These are phyloP conservation scores for Heterotis niloticus DNA, from an alignment of 2,113 vertebrate genomes.

Conservation along the genomic window DNA sequence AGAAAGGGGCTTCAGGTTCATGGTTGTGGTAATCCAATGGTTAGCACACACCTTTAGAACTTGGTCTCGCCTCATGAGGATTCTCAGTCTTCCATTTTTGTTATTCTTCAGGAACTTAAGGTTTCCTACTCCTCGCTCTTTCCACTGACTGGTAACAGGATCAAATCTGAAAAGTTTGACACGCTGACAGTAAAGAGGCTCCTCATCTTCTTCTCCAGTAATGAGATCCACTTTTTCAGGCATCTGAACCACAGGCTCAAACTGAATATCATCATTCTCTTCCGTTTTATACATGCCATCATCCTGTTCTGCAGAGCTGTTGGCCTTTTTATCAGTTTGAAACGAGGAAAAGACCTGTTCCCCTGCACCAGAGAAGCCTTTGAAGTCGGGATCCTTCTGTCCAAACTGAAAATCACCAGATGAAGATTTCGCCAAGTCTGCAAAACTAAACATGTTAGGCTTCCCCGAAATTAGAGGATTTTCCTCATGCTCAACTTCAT, in stretches of 20 bases:
- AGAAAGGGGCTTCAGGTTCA: constrained; percentile 89
- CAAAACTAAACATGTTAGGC: constrained; percentile 71
- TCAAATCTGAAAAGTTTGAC: constrained; percentile 95
- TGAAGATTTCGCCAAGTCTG: constrained; percentile 78
- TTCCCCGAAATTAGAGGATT: constrained; percentile 75
- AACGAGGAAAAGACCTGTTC: constrained; percentile 75
- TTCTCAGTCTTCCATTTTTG: constrained; percentile 82
- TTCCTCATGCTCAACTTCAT: constrained; percentile 35
- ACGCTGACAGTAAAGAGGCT: constrained; percentile 83
- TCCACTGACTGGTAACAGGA: constrained; percentile 83
- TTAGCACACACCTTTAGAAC: constrained; percentile 97
- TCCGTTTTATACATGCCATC: constrained; percentile 91
- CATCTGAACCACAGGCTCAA: constrained; percentile 94
- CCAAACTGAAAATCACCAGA: constrained; percentile 79
- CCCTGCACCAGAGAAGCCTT: constrained; percentile 79
- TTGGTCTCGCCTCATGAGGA: constrained; percentile 94
- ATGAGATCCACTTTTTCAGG: constrained; percentile 92
- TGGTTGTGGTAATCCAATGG: constrained; percentile 96
- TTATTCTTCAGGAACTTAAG: constrained; percentile 91
- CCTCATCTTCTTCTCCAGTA: constrained; percentile 94
- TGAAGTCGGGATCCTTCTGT: constrained; percentile 76
- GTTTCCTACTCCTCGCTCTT: constrained; percentile 88
- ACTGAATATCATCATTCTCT: constrained; percentile 91
- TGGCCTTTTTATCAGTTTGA: constrained; percentile 56
- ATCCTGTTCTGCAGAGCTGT: constrained; percentile 63